Evolutionary conservation across 2,888 invertebrate species (phyloP), one percentile per base, ranked within the genome.

Genomic region (Nesidiocoris tenuis): DNA sequence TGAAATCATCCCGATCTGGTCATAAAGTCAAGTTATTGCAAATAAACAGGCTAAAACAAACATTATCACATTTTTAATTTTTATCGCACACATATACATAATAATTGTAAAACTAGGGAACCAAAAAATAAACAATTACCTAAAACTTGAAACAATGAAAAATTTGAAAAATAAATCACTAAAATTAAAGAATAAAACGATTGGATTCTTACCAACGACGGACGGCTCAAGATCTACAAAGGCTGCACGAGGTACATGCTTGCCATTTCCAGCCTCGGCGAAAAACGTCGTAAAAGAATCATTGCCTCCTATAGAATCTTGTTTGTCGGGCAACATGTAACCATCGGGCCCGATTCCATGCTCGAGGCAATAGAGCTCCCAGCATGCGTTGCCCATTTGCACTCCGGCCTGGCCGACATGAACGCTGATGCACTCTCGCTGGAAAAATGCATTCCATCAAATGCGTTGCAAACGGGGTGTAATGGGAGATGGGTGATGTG

Each of bases 191-290:
- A n/a, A n/a, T n/a, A n/a, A n/a, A n/a, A n/a, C n/a, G n/a, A n/a
- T n/a, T n/a, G n/a, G n/a, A n/a, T n/a, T n/a, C 87, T 86, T 82
- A 91, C 94, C 92, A 74, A 96, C 94, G 55, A 96, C 96, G 80
- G 95, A 95, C 75, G 96, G 96, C 83, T 96, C 96, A 81, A 96
- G 86, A 83, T 96, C 96, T 2, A 96, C 93, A 82, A 95, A 94
- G 56, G 95, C 92, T 0, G 91, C 93, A 72, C 95, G 86, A 0
- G 95, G 95, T 23, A 95, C 95, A 82, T 95, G 94, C 83, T 96
- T 91, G 22, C 91, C 91, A 0, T 90, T 87, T 12, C 89, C 89
- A 12, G 91, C 91, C 82, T 91, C 91, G 79, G 90, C 90, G 84
- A 91, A 91, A 85, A 91, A 91, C 9, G 91, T 91, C 84, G 90